Base-by-base conservation (phyloP, 2,113 vertebrate species). In the Myxocyprinus asiaticus region DNA sequence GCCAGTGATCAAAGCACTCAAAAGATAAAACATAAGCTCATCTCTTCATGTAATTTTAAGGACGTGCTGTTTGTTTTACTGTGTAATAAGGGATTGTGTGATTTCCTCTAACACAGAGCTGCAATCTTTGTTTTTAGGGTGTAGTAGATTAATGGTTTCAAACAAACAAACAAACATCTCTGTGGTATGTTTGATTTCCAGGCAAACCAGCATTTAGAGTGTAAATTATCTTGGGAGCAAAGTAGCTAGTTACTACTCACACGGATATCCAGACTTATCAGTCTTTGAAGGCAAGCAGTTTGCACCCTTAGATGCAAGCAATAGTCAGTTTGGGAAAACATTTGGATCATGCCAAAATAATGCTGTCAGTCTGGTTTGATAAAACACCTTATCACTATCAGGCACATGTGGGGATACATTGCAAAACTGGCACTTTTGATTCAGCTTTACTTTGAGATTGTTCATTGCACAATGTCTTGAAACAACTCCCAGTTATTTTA, bases 41-140 rank as follows among this genome's bases (percentile, higher is more conserved):
- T 72, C 53, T 42, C 14, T 58, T 72, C 55, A 45, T 59, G 55
- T 45, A 14, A 71, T 44, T 8, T 45, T 17, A 72, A 45, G 43
- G 8, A 59, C 2, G 33, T 45, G 53, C 43, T 12, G 55, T 72
- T 72, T 72, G 55, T 59, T 72, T 59, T 72, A 17, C 58, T 58
- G 45, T 9, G 3, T 7, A 72, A 72, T 45, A 9, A 72, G n/a
- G 33, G 42, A 45, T 72, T 72, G 14, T 45, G 55, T 72, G 14
- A 59, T 59, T 45, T 59, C 69, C 42, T 59, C 15, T 45, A 5
- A 33, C 12, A 43, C n/a, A 71, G 12, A 71, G 58, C 69, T 10
- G 42, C 0, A 15, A 44, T 56, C 22, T 4, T 68, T 33, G 22
- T 33, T 33, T 33, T 33, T 33, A 6, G 51, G 11, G 17, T n/a